Evolutionary conservation across 2,113 vertebrate species (phyloP), one percentile per base, ranked within the genome.

Genomic region (Catharus minimus): DNA sequence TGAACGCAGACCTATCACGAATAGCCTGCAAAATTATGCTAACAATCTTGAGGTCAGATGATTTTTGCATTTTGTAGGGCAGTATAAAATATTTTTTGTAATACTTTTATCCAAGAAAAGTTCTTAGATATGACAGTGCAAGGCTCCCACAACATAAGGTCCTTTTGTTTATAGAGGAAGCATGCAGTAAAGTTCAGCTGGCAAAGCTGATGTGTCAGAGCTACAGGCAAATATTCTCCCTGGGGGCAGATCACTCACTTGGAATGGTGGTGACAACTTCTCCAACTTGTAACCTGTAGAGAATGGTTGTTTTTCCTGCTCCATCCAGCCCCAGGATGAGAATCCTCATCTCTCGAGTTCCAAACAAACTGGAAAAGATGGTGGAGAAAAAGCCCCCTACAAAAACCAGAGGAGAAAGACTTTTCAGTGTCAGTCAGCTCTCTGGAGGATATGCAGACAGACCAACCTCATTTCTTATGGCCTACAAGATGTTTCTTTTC

Each of bases 221-320:
- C 39, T 65, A 19, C 8, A 38, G 20, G 24, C 39, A 68, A 61
- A 75, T 27, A 19, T 21, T 18, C 53, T 47, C 49, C 41, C 46
- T n/a, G 1, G 2, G 90, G 15, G 92, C 57, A 38, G 46, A 81
- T 19, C 78, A 98, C 99, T 83, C 97, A 99, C 99, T 99, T 9
- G 99, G 99, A 96, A 99, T 99, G 44, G 99, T 99, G 67, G 99
- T 99, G 83, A 99, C 99, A 38, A 99, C 99, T 97, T 99, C 99
- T 96, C 99, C 99, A 41, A 99, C 99, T 95, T 99, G 99, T 80
- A 99, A 96, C 72, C 99, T 97, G 97, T 99, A 99, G 47, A 99
- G 97, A 94, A 99, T 99, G 32, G 99, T 99, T 4, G 99, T 99
- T 97, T 99, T 99, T 77, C 99, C 99, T 14, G 99, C 99, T 77